Conservation (phyloP, 2,797 vertebrate genomes). For the Dicrostonyx torquatus region DNA sequence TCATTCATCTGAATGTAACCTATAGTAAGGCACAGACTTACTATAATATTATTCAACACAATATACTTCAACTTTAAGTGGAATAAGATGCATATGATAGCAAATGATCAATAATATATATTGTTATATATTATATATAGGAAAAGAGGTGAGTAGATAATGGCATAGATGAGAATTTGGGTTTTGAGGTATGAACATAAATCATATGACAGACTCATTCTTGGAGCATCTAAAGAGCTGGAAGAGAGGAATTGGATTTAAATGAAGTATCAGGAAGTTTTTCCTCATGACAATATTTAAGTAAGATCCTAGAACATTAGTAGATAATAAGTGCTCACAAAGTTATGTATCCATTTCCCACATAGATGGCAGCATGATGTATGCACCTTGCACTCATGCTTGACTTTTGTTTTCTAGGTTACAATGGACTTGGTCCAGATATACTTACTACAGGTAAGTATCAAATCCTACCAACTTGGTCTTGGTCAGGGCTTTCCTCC, state of each 20-base stretch:
- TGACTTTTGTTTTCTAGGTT: constrained; percentile 66
- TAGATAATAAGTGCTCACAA: neutral
- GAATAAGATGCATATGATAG: neutral
- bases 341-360: neutral
- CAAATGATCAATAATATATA: neutral
- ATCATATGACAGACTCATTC: neutral
- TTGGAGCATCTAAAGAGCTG: neutral
- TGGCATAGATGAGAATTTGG: neutral
- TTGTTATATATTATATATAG: neutral
- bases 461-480: neutral
- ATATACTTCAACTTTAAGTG: neutral
- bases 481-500: neutral
- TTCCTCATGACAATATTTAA: neutral
- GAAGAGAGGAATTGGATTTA: neutral
- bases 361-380: neutral
- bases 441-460: constrained; percentile 16
- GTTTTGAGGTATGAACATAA: neutral
- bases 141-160: neutral
- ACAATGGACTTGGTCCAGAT: constrained; percentile 68
- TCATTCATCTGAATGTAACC: neutral
- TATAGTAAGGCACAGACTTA: neutral
- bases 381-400: neutral
- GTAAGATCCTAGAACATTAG: neutral
- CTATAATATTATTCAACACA: neutral
- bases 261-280: neutral